Evolutionary conservation across 2,113 vertebrate genomes (phyloP).

Genomic region (Ornithorhynchus anatinus): DNA sequence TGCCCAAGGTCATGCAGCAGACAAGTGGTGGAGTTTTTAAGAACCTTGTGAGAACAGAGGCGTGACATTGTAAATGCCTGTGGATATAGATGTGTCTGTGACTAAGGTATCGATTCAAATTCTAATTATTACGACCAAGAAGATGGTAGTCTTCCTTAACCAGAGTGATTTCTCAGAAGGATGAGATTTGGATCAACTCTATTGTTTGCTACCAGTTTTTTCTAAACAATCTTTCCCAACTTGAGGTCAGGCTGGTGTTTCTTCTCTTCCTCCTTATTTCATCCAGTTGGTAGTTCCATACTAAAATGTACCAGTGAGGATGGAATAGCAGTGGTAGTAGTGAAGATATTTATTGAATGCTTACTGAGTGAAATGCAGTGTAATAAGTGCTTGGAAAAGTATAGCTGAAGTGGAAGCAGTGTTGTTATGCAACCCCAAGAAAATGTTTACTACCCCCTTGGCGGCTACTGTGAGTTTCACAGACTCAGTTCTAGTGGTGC

Average conservation of each 20-base stretch:
- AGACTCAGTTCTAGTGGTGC: no score
- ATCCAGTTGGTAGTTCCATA: constrained; percentile 15
- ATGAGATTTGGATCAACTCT: neutral
- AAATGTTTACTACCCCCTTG: no score
- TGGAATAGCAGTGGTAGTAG: no score
- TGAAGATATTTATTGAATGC: no score
- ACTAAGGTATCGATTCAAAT: neutral
- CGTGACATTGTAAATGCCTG: no score
- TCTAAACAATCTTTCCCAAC: neutral
- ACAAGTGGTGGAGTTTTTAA: neutral
- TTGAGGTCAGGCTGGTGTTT: neutral
- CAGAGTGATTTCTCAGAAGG: neutral
- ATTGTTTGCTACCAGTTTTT: neutral
- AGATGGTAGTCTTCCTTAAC: neutral
- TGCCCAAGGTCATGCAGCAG: neutral
- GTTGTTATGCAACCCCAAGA: no score
- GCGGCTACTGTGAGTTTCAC: no score
- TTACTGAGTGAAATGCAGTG: no score
- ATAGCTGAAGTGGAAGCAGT: no score
- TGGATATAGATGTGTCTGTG: neutral
- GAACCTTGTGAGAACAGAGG: no score
- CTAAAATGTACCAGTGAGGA: no score
- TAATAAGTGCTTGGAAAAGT: no score
- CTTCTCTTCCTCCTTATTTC: neutral
- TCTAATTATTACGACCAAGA: neutral